phyloP scores from a whole-genome alignment of 2,113 vertebrate species.

The Piprites chloris region DNA sequence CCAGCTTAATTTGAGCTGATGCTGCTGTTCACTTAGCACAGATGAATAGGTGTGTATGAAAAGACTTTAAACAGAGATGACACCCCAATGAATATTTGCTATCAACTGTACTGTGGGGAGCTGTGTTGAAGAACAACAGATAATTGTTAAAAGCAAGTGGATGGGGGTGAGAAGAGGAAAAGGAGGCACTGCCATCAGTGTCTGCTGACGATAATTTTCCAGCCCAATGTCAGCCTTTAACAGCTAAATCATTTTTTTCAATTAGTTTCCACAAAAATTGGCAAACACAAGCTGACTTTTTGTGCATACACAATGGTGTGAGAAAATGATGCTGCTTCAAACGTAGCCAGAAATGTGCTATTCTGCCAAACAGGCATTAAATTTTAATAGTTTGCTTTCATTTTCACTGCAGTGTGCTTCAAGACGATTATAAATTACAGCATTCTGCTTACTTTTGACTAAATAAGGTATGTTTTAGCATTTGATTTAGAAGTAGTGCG shows the following conservation, averaged over 20 bases:
- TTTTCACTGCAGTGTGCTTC: conserved; percentile 66
- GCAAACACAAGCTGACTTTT: conserved; percentile 65
- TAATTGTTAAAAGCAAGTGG: conserved; percentile 36
- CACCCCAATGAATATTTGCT: conserved; percentile 73
- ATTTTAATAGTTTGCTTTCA: conserved; percentile 76
- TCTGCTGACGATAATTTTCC: conserved; percentile 56
- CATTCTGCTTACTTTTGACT: conserved; percentile 75
- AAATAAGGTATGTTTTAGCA: conserved; percentile 73
- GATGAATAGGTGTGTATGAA: conserved; percentile 74
- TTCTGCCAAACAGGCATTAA: conserved; percentile 66
- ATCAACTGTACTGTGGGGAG: conserved; percentile 58
- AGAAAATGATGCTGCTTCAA: conserved; percentile 49
- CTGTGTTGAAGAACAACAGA: conserved; percentile 46
- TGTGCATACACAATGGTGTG: not conserved
- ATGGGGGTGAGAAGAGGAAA: not conserved
- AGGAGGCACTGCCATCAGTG: not conserved
- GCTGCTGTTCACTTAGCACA: conserved; percentile 74
- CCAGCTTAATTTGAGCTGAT: conserved; percentile 78
- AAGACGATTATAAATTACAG: conserved; percentile 73
- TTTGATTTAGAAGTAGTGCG: conserved; percentile 74
- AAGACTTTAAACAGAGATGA: conserved; percentile 76
- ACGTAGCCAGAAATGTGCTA: conserved; percentile 56
- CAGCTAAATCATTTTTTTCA: conserved; percentile 70
- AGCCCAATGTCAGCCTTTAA: conserved; percentile 45
- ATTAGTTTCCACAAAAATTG: conserved; percentile 66